Percentiles rank a stretch among this genome's conserved stretches.
Evolutionary conservation across 2,797 vertebrate species (phyloP).

Genomic region (Columba guinea): DNA sequence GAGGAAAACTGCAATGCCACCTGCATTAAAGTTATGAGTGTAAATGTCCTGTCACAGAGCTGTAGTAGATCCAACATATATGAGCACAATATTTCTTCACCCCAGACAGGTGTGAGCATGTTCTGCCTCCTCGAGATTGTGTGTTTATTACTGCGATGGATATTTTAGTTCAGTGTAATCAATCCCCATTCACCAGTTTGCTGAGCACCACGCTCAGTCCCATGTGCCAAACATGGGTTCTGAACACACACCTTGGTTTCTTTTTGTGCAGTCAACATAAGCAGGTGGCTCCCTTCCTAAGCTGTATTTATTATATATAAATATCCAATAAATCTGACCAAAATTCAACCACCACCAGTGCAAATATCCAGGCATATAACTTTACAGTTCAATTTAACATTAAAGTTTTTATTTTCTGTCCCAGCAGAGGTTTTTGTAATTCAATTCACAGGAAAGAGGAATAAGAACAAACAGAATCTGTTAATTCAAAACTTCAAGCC

Average conservation of each 20-base stretch:
- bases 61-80: background rate
- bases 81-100: background rate
- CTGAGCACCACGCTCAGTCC: background rate
- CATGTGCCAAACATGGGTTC: background rate
- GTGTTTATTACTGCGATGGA: fast-evolving
- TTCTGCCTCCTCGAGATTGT: background rate
- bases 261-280: background rate
- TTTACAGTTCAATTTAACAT: background rate
- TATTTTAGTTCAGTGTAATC: background rate
- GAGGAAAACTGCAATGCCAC: background rate
- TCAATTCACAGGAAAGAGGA: background rate
- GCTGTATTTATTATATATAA: background rate
- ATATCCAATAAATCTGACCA: background rate
- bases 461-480: background rate
- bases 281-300: background rate
- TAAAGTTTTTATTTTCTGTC: background rate
- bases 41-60: background rate
- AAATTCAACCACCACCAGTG: background rate
- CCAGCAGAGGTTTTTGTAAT: background rate
- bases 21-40: background rate
- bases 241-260: fast-evolving
- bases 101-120: background rate
- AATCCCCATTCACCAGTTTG: fast-evolving
- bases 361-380: background rate
- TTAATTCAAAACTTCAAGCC: background rate